These are phyloP conservation scores for Stegastes partitus DNA, from an alignment of 2,113 vertebrate species.

Conservation along the genomic window DNA sequence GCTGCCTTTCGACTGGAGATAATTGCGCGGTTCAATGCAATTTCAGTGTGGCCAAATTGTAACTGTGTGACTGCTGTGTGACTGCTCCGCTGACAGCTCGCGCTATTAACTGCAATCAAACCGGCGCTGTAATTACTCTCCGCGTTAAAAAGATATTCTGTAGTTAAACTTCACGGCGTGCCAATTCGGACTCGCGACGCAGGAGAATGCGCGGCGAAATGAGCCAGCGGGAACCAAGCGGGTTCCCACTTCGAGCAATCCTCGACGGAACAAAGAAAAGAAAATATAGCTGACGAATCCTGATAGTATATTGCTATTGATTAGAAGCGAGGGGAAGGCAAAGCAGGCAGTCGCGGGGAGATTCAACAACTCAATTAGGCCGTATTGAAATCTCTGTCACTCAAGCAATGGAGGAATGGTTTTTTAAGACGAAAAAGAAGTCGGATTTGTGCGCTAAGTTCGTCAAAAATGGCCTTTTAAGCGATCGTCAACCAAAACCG, in stretches of 20 bases:
- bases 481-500: constrained; percentile 34
- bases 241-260: constrained; percentile 46
- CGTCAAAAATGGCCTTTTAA: background rate
- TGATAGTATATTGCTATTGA: constrained; percentile 78
- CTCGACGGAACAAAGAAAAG: constrained; percentile 69
- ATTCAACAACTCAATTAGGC: constrained; percentile 72
- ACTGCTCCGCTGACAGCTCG: constrained; percentile 59
- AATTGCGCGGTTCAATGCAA: constrained; percentile 58
- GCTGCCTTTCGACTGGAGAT: constrained; percentile 45
- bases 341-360: constrained; percentile 48
- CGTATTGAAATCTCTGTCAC: constrained; percentile 73
- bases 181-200: constrained; percentile 42
- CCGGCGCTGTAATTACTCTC: constrained; percentile 66
- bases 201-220: constrained; percentile 32
- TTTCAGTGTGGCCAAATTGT: constrained; percentile 68
- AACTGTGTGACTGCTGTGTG: constrained; percentile 65
- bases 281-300: constrained; percentile 67
- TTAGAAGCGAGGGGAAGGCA: constrained; percentile 61
- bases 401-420: constrained; percentile 40
- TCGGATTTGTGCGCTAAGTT: constrained; percentile 42
- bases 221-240: constrained; percentile 44
- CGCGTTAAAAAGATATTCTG: constrained; percentile 61
- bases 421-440: background rate
- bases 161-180: constrained; percentile 65
- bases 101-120: constrained; percentile 74